A percentile compares a stretch with the other conserved stretches of the same genome.
Evolutionary conservation across 2,113 vertebrate genomes (phyloP).

Genomic region (Actenoides lindsayi): DNA sequence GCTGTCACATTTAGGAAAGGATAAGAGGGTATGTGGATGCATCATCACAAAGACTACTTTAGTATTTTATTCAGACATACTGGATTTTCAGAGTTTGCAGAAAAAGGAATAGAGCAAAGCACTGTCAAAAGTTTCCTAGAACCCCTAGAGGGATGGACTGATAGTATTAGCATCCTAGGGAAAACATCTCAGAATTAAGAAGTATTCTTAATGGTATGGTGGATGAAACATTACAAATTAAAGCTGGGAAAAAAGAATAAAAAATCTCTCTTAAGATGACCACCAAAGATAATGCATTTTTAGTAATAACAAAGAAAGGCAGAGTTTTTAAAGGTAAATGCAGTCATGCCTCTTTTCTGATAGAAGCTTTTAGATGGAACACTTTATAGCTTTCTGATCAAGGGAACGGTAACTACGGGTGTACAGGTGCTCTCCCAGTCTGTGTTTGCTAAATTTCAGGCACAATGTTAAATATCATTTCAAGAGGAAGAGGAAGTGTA

Average conservation of each 20-base stretch:
- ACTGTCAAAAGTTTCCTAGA: neutral
- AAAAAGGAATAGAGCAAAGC: neutral
- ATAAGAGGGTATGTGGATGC: neutral
- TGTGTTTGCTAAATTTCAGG: neutral
- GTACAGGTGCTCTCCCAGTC: neutral
- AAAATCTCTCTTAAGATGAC: neutral
- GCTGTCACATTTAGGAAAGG: neutral
- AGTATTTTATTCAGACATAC: neutral
- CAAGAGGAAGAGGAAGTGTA: neutral
- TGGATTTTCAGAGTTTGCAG: neutral
- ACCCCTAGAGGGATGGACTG: neutral
- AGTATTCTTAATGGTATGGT: neutral
- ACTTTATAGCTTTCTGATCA: neutral
- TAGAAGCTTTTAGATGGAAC: slow-evolving; percentile 10
- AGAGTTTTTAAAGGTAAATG: neutral
- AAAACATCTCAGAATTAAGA: neutral
- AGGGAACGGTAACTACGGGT: neutral
- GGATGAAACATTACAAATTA: neutral
- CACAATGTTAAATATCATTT: neutral
- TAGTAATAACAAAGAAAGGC: neutral
- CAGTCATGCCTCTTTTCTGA: neutral
- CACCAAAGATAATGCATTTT: neutral
- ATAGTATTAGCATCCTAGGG: neutral
- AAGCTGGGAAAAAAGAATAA: neutral
- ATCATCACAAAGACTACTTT: neutral